phyloP scores from a whole-genome alignment of 2,888 invertebrate genomes.

The Allacma fusca region DNA sequence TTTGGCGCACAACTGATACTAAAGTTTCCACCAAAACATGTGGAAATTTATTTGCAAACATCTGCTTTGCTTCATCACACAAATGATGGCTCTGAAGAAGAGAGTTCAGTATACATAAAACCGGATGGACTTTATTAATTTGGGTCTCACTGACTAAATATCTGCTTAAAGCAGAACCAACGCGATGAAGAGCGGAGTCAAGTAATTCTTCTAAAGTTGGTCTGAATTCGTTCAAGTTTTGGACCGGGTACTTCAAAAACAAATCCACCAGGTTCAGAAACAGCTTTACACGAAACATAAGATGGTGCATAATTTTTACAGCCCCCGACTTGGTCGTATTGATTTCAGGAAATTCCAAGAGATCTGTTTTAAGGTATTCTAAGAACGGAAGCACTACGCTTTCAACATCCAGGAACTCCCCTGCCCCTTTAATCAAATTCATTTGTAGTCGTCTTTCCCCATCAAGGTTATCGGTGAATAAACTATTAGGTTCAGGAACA shows the following conservation, averaged over 20 bases:
- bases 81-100: conserved; percentile 45
- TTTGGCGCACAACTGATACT: conserved; percentile 46
- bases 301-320: conserved; percentile 40
- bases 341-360: conserved; percentile 39
- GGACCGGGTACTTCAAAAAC: background rate
- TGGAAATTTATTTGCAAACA: conserved; percentile 48
- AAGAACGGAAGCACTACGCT: conserved; percentile 1
- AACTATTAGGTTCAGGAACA: conserved; percentile 25
- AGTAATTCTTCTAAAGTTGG: conserved; percentile 47
- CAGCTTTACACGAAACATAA: conserved; percentile 43
- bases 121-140: conserved; percentile 33
- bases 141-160: conserved; percentile 20
- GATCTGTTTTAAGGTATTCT: conserved; percentile 43
- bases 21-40: conserved; percentile 42
- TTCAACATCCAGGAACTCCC: background rate
- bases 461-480: background rate
- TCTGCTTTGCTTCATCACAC: conserved; percentile 41
- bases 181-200: conserved; percentile 36
- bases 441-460: background rate
- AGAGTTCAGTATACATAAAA: conserved; percentile 37
- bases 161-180: background rate
- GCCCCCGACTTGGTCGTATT: conserved; percentile 32
- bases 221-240: conserved; percentile 39
- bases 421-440: background rate
- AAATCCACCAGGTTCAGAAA: conserved; percentile 30